These are phyloP conservation scores for Pristionchus pacificus DNA, from an alignment of 1,140 invertebrate species.

Conservation along the genomic window DNA sequence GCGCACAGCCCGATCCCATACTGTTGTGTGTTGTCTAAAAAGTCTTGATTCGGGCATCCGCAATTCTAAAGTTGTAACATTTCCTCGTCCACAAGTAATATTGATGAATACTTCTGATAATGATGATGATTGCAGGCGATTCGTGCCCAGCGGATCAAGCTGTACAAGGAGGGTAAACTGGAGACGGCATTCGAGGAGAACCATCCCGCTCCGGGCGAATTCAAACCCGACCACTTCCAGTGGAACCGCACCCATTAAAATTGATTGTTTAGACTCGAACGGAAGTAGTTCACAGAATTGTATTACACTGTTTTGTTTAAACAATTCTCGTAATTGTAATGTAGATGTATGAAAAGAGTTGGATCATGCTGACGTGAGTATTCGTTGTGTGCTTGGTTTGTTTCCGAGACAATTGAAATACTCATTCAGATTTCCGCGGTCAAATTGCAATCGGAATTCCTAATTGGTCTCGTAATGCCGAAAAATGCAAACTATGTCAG, in stretches of 20 bases:
- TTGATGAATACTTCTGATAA: constrained; percentile 1
- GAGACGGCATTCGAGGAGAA: constrained; percentile 37
- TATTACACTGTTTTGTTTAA: too few relatives aligned
- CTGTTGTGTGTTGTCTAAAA: constrained; percentile 1
- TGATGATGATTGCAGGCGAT: constrained; percentile 39
- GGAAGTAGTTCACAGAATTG: too few relatives aligned
- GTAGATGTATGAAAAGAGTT: too few relatives aligned
- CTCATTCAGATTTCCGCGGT: too few relatives aligned
- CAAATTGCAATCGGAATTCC: too few relatives aligned
- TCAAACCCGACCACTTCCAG: constrained; percentile 45
- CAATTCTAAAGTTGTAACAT: not conserved
- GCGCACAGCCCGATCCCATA: not conserved
- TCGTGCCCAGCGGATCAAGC: constrained; percentile 41
- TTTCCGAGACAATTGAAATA: too few relatives aligned
- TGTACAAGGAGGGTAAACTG: constrained; percentile 42
- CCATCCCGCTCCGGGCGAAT: constrained; percentile 38
- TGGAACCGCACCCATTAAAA: constrained; percentile 39
- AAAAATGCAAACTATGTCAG: too few relatives aligned
- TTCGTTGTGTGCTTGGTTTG: too few relatives aligned
- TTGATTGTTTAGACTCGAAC: not conserved
- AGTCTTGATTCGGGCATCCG: not conserved
- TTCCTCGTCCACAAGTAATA: not conserved
- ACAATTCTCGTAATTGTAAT: too few relatives aligned
- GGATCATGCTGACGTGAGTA: too few relatives aligned
- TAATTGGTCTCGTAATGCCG: too few relatives aligned